Evolutionary conservation across 2,797 vertebrate species (phyloP), one percentile per base, ranked within the genome.

Genomic region (Tragelaphus eurycerus): DNA sequence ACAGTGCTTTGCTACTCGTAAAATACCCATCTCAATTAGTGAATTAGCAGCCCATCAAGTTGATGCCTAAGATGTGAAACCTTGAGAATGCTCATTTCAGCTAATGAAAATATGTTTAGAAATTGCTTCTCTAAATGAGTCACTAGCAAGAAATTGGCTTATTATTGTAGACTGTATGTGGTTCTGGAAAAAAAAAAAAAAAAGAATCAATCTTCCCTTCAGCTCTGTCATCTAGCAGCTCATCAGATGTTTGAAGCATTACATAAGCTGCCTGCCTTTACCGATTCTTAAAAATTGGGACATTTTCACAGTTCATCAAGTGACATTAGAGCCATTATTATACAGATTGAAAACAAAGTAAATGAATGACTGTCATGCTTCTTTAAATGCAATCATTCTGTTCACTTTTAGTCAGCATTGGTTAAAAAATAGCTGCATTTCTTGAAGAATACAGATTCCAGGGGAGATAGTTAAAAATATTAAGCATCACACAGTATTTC

Each of bases 301-400:
- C 52, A 96, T 54, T 97, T 98, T 93, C 95, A 98, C 34, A 84
- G 89, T 94, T 98, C 81, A 97, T 96, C 92, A 98, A 98, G 97
- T 96, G 46, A 34, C 85, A 97, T 96, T 97, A 96, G 25, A 94
- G 23, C 15, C 96, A 95, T 98, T 62, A 97, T 97, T 97, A 92
- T 21, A 97, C 67, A 92, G 46, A 97, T 92, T 98, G 97, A 98
- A 96, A 93, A 55, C 84, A 71, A 97, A 98, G 95, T 38, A 46
- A 97, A 93, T 94, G 86, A 98, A 96, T 67, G 27, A 90, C 83
- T 81, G 46, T n/a, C 97, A 94, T 43, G 81, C 96, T 98, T 97
- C 89, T 96, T 98, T 98, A 98, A 98, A 98, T 92, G 79, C 78
- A 98, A 98, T 92, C 54, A 64, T 98, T 97, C 82, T 97, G 23